Percentiles rank a stretch among this genome's conserved stretches.
These are phyloP conservation scores for Rallus crepitans DNA, from an alignment of 2,797 vertebrate species.

Conservation along the genomic window DNA sequence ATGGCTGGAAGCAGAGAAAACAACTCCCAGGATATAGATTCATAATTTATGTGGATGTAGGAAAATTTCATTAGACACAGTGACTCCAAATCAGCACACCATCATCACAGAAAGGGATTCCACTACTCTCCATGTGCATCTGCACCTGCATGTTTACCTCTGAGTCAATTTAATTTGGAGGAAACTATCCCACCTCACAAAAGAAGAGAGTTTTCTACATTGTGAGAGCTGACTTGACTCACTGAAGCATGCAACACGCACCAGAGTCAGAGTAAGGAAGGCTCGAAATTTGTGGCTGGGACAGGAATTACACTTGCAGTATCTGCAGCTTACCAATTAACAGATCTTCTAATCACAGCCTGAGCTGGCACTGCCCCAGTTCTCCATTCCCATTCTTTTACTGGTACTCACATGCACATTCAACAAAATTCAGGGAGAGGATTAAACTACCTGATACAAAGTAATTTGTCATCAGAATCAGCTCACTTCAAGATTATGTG, in stretches of 20 bases:
- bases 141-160: background rate
- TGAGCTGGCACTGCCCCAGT: background rate
- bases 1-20: background rate
- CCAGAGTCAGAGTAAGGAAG: background rate
- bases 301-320: background rate
- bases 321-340: background rate
- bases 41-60: background rate
- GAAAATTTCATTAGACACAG: background rate
- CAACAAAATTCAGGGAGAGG: background rate
- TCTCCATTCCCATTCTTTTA: background rate
- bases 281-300: background rate
- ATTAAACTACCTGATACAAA: background rate
- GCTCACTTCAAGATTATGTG: background rate
- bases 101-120: background rate
- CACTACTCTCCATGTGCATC: background rate
- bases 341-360: background rate
- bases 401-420: background rate
- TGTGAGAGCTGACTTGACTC: background rate
- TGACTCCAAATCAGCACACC: background rate
- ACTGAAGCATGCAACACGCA: background rate
- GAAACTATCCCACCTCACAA: background rate
- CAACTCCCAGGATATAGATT: background rate
- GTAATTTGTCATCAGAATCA: background rate
- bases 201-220: background rate
- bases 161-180: background rate